Percentiles rank a stretch among this genome's conserved stretches.
phyloP scores from a whole-genome alignment of 2,797 vertebrate species.

The Limosa lapponica region DNA sequence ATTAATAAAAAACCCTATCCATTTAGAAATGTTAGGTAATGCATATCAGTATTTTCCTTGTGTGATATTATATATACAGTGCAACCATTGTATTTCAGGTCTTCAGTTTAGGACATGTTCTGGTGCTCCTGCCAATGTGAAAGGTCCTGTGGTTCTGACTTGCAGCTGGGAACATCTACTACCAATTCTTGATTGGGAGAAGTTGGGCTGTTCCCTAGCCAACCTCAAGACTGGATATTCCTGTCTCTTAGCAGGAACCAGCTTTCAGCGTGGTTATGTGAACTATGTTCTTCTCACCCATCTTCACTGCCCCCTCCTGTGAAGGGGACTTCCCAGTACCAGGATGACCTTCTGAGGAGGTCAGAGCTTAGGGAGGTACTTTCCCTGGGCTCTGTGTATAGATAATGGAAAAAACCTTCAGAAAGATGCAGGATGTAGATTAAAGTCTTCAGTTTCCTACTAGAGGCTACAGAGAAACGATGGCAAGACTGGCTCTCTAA shows the following conservation, averaged over 20 bases:
- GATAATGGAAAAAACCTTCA: background rate
- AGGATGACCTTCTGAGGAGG: background rate
- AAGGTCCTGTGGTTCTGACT: background rate
- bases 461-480: background rate
- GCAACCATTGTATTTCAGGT: background rate
- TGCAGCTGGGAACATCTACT: background rate
- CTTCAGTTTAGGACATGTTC: background rate
- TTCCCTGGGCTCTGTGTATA: background rate
- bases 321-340: background rate
- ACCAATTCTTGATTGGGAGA: background rate
- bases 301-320: background rate
- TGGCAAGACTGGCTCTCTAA: background rate
- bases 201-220: background rate
- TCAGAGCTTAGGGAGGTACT: background rate
- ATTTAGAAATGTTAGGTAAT: background rate
- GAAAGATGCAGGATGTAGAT: background rate
- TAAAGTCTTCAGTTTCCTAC: background rate
- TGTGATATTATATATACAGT: background rate
- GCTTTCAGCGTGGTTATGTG: background rate
- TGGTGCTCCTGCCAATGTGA: background rate
- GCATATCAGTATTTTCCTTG: background rate
- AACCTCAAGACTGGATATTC: background rate
- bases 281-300: fast-evolving
- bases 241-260: background rate
- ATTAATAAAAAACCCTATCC: background rate